These are phyloP conservation scores for Drosophila ezoana DNA, from an alignment of 2,888 invertebrate genomes.

Conservation along the genomic window DNA sequence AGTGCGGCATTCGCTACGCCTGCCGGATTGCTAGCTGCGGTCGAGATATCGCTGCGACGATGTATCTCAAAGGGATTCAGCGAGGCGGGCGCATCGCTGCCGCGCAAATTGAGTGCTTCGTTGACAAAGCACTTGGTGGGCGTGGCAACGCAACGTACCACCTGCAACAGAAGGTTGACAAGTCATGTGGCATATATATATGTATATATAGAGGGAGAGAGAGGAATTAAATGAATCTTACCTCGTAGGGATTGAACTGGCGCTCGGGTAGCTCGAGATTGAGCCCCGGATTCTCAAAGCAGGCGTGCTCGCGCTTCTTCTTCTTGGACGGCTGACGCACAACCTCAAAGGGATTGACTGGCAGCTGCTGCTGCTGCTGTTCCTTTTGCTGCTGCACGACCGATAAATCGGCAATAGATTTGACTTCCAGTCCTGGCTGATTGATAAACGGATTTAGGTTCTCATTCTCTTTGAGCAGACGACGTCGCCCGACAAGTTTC, in stretches of 20 bases:
- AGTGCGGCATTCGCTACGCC: constrained; percentile 65
- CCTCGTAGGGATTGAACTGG: constrained; percentile 85
- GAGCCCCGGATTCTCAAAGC: constrained; percentile 84
- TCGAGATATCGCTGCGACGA: constrained; percentile 62
- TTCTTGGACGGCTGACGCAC: constrained; percentile 84
- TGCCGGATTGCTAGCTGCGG: constrained; percentile 43
- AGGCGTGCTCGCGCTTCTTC: constrained; percentile 82
- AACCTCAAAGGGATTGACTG: constrained; percentile 83
- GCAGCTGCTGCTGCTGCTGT: constrained; percentile 17
- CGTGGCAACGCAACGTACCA: constrained; percentile 53
- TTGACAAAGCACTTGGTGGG: constrained; percentile 80
- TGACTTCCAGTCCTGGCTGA: constrained; percentile 80
- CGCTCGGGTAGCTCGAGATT: constrained; percentile 84
- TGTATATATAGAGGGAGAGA: no score
- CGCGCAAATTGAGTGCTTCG: constrained; percentile 82
- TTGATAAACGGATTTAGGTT: constrained; percentile 50
- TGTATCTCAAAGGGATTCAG: constrained; percentile 84
- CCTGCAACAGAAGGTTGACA: constrained; percentile 53
- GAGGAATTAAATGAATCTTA: constrained; percentile 20
- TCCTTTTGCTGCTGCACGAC: constrained; percentile 12
- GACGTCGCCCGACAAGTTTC: constrained; percentile 72
- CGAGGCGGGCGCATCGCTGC: constrained; percentile 74
- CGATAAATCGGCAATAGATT: constrained; percentile 81
- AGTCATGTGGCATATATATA: neutral
- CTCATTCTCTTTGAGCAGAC: constrained; percentile 52